A percentile compares a stretch with the other conserved stretches of the same genome.
Evolutionary conservation across 2,113 vertebrate species (phyloP).

Genomic region (Perca fluviatilis): DNA sequence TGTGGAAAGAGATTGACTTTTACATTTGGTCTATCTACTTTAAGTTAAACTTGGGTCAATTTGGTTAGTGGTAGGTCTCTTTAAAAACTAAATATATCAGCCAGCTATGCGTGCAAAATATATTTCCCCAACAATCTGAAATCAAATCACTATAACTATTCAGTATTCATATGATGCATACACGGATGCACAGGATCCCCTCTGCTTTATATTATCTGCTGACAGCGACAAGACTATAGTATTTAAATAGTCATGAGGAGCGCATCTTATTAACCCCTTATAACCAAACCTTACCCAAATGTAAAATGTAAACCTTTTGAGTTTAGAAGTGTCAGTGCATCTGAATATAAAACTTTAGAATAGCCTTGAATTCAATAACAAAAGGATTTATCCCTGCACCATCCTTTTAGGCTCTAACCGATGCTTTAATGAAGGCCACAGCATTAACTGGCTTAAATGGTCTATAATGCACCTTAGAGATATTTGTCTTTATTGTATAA

Average conservation of each 20-base stretch:
- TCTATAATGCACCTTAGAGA: not conserved
- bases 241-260: not conserved
- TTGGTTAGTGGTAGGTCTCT: not conserved
- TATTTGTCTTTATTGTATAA: constrained; percentile 16
- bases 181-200: not conserved
- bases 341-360: not conserved
- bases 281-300: not conserved
- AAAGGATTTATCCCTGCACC: not conserved
- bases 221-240: not conserved
- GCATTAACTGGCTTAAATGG: not conserved
- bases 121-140: not conserved
- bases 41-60: not conserved
- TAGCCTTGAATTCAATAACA: not conserved
- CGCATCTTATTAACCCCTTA: not conserved
- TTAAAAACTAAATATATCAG: not conserved
- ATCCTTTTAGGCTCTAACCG: not conserved
- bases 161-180: not conserved
- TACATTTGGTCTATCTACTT: not conserved
- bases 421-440: not conserved
- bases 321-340: not conserved
- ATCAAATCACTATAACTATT: not conserved
- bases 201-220: not conserved
- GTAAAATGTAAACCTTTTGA: not conserved
- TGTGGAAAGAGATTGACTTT: not conserved
- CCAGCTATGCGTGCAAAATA: not conserved